phyloP scores from a whole-genome alignment of 2,888 invertebrate genomes.

The Synergus itoensis region DNA sequence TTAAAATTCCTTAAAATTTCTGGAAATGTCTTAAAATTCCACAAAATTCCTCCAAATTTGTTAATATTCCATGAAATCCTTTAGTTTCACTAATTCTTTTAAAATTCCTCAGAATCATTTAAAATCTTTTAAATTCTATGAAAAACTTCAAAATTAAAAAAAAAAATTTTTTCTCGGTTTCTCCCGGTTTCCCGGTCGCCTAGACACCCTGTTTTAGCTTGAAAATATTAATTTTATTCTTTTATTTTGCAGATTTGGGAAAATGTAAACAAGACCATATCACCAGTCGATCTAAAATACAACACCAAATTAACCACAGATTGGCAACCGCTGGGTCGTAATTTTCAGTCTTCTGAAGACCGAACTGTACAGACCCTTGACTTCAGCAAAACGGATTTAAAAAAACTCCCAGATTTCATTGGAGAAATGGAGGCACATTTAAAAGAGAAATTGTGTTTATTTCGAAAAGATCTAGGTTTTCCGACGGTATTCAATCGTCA shows the following conservation, averaged over 20 bases:
- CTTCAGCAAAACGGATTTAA: background rate
- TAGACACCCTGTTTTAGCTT: too few species aligned
- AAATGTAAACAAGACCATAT: slow-evolving; percentile 68
- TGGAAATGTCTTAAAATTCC: too few species aligned
- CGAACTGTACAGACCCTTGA: slow-evolving; percentile 65
- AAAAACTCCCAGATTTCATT: background rate
- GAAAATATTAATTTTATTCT: background rate
- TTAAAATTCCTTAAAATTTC: too few species aligned
- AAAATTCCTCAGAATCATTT: too few species aligned
- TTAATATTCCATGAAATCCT: too few species aligned
- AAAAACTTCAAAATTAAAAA: too few species aligned
- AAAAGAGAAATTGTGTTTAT: slow-evolving; percentile 67
- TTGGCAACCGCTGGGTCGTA: slow-evolving; percentile 67
- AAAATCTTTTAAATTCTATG: too few species aligned
- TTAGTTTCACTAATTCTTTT: too few species aligned
- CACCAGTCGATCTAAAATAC: slow-evolving; percentile 69
- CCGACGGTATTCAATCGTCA: slow-evolving; percentile 73
- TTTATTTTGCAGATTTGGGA: slow-evolving; percentile 71
- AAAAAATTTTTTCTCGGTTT: too few species aligned
- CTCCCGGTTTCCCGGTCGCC: too few species aligned
- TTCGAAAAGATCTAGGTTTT: slow-evolving; percentile 67
- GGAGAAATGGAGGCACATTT: slow-evolving; percentile 66
- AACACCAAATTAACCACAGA: slow-evolving; percentile 69
- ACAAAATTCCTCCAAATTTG: too few species aligned
- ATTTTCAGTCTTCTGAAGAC: slow-evolving; percentile 50